These are phyloP conservation scores for Calosoma granatense DNA, from an alignment of 1,140 invertebrate genomes.

Conservation along the genomic window DNA sequence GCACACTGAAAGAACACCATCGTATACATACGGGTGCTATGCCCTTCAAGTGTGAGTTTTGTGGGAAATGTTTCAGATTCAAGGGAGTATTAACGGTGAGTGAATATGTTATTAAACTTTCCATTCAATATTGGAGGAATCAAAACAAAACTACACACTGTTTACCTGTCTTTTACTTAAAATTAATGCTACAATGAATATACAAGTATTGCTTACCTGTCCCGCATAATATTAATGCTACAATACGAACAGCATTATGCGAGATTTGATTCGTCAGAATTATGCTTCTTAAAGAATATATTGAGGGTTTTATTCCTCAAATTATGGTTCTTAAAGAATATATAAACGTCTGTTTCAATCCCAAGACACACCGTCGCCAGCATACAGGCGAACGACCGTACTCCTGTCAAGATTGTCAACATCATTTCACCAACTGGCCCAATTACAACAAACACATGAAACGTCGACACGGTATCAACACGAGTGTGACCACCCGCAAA, in stretches of 20 bases:
- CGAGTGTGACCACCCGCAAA: slow-evolving; percentile 29
- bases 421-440: slow-evolving; percentile 66
- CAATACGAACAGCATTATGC: too few species aligned
- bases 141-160: too few species aligned
- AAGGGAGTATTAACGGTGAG: slow-evolving; percentile 52
- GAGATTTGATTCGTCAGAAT: too few species aligned
- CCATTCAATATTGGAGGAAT: background rate
- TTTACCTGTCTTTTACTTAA: too few species aligned
- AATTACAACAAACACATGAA: slow-evolving; percentile 72
- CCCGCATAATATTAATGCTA: too few species aligned
- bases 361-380: slow-evolving; percentile 51
- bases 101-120: slow-evolving; percentile 11
- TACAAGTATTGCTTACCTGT: too few species aligned
- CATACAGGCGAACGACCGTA: slow-evolving; percentile 53
- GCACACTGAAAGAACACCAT: slow-evolving; percentile 48
- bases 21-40: slow-evolving; percentile 76
- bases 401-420: slow-evolving; percentile 46
- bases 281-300: too few species aligned
- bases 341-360: background rate
- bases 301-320: too few species aligned
- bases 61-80: slow-evolving; percentile 56
- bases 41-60: slow-evolving; percentile 64
- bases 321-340: background rate
- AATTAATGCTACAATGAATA: background rate
- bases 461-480: slow-evolving; percentile 51